These are phyloP conservation scores for Rhopilema esculentum DNA, from an alignment of 30 jellyfish, hydroid and myxozoan species.

Conservation along the genomic window DNA sequence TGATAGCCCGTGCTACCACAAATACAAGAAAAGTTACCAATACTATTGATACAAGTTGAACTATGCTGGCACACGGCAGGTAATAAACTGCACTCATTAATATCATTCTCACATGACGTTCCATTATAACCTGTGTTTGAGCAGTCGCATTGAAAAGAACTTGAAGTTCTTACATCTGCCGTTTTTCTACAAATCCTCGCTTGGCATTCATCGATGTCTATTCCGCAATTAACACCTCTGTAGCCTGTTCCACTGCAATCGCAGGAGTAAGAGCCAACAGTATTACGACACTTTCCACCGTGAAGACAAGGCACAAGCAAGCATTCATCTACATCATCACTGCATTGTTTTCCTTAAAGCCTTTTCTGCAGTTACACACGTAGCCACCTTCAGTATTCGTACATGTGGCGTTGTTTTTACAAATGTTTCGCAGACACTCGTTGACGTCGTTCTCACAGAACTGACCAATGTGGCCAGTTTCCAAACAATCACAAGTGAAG, in stretches of 20 bases:
- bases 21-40: constrained; percentile 40
- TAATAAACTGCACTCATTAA: constrained; percentile 58
- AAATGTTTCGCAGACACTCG: constrained; percentile 21
- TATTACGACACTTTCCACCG: constrained; percentile 51
- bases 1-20: constrained; percentile 60
- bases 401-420: constrained; percentile 59
- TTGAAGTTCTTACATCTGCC: constrained; percentile 59
- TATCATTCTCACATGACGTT: constrained; percentile 37
- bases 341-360: constrained; percentile 62
- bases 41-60: constrained; percentile 52
- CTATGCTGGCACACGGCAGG: constrained; percentile 58
- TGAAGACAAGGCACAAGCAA: constrained; percentile 33
- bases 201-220: constrained; percentile 66
- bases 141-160: constrained; percentile 73
- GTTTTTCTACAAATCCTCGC: constrained; percentile 42
- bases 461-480: constrained; percentile 45
- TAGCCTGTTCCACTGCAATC: constrained; percentile 65
- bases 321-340: constrained; percentile 63
- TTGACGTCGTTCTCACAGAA: constrained; percentile 27
- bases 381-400: constrained; percentile 32
- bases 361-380: constrained; percentile 46
- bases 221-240: constrained; percentile 42
- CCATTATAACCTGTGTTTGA: constrained; percentile 71
- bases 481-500: constrained; percentile 41
- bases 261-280: constrained; percentile 63